Conservation (phyloP, 2,888 invertebrate species). For the Prenolepis imparis region DNA sequence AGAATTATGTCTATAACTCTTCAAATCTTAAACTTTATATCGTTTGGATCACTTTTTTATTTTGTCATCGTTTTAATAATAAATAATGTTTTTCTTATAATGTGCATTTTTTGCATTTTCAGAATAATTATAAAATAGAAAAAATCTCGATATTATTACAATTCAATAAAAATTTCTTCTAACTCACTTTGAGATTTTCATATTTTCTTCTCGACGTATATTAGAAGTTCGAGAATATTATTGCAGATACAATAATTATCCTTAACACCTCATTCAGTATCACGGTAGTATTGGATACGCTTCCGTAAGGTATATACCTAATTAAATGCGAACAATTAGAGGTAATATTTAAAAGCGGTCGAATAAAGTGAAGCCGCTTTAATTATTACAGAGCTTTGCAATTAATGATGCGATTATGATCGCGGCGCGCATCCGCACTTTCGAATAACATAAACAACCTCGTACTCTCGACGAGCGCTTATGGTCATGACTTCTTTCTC, state of each 20-base stretch:
- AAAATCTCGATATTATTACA: not conserved
- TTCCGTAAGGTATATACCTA: not conserved
- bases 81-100: not conserved
- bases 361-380: conserved; percentile 32
- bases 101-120: not conserved
- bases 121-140: not conserved
- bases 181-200: not conserved
- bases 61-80: not conserved
- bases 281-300: not conserved
- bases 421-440: conserved; percentile 20
- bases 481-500: conserved; percentile 47
- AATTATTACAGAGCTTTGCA: conserved; percentile 33
- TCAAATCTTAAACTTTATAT: not conserved
- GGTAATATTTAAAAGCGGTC: not conserved
- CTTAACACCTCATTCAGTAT: not conserved
- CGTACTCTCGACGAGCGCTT: conserved; percentile 38
- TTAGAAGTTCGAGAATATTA: not conserved
- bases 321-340: conserved; percentile 21
- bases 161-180: not conserved
- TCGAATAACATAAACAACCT: conserved; percentile 47
- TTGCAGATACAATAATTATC: conserved; percentile 20
- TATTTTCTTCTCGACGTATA: not conserved
- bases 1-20: not conserved
- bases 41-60: not conserved
- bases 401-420: conserved; percentile 49